Evolutionary conservation across 2,888 invertebrate species (phyloP).

Genomic region (Neoitamus cyanurus): DNA sequence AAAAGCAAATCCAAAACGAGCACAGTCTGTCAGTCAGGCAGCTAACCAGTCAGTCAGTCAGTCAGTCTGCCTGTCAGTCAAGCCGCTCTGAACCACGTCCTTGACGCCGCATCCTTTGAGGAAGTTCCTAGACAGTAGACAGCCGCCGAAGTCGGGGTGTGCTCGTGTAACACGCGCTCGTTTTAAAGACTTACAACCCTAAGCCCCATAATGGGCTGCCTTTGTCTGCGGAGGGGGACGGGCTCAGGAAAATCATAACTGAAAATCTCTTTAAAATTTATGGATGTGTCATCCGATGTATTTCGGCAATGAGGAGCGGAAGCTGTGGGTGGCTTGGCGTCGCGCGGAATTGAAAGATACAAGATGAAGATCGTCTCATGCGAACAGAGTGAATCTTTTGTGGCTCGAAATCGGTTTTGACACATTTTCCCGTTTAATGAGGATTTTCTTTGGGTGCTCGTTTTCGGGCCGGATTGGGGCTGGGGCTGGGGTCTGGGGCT

Average conservation of each 20-base stretch:
- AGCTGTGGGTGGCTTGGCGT: background rate
- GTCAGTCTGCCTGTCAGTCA: slow-evolving; percentile 14
- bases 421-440: slow-evolving; percentile 14
- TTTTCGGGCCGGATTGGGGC: background rate
- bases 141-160: background rate
- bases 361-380: slow-evolving; percentile 22
- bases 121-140: slow-evolving; percentile 12
- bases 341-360: background rate
- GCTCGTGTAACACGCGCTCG: slow-evolving; percentile 46
- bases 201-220: slow-evolving; percentile 51
- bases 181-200: slow-evolving; percentile 52
- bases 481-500: background rate
- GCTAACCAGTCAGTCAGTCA: background rate
- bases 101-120: slow-evolving; percentile 24
- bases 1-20: background rate
- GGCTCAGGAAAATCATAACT: slow-evolving; percentile 51
- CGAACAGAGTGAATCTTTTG: slow-evolving; percentile 25
- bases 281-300: slow-evolving; percentile 50
- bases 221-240: slow-evolving; percentile 42
- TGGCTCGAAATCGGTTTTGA: slow-evolving; percentile 31
- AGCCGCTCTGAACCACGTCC: slow-evolving; percentile 11
- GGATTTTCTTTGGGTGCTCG: background rate
- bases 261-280: slow-evolving; percentile 54
- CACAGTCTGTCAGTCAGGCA: background rate
- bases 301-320: background rate